Evolutionary conservation across 2,888 invertebrate species (phyloP), one percentile per base, ranked within the genome.

Genomic region (Ochropleura plecta): DNA sequence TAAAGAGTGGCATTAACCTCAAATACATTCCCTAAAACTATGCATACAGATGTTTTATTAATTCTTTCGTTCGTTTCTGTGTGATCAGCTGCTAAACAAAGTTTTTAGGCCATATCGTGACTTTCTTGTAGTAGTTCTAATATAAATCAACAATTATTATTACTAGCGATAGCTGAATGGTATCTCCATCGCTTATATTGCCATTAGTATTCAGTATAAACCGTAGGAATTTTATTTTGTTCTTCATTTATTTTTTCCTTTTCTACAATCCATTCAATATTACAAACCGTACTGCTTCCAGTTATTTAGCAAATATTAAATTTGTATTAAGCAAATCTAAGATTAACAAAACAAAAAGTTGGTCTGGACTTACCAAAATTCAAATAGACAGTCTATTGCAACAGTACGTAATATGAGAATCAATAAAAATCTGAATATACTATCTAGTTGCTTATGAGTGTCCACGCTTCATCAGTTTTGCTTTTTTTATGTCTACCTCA

Each of bases 321-420:
- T 60, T 55, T 60, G 2, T 60, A 55, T 65, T 16, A 60, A 40
- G 1, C 10, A 67, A 9, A 51, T 51, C 8, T 53, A 18, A 55
- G 10, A 55, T 49, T 20, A 66, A 55, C 10, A 51, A 62, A 79
- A 63, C 18, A 60, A 68, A 59, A 55, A 48, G 0, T 60, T 40
- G 40, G 3, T 40, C 18, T 42, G 4, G 14, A 20, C 51, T 67
- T 62, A 40, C 59, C 46, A 68, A 76, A 59, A 79, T 76, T 78
- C n/a, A 55, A 76, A 81, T 80, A 65, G 60, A 49, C 72, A 77
- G 59, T 73, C 67, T 80, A 64, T 75, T 83, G 80, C 73, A 81
- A 87, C 85, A 76, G 90, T 88, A 30, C 1, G 30, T 30, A 88
- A 89, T 86, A 85, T 77, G 84, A 90, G 88, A 86, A 82, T 82